These are phyloP conservation scores for Ditula angustiorana DNA, from an alignment of 2,888 invertebrate species.

Conservation along the genomic window DNA sequence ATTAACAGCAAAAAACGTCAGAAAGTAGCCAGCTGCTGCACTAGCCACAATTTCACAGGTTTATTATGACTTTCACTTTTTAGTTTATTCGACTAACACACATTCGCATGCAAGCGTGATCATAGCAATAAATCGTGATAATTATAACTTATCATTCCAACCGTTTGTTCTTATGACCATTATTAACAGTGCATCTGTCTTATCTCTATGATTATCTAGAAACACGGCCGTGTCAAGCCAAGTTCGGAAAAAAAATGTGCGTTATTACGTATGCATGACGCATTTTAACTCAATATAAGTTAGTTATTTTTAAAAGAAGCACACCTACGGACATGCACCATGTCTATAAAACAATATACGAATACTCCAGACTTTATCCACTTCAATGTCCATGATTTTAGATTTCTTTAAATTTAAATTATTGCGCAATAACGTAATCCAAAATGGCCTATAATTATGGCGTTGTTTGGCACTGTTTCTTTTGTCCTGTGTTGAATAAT, in stretches of 20 bases:
- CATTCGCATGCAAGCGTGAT: conserved; percentile 15
- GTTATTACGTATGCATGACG: neutral
- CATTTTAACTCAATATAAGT: too few species aligned
- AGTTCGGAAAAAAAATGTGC: neutral
- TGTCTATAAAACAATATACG: too few species aligned
- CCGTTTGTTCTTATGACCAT: neutral
- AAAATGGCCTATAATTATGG: too few species aligned
- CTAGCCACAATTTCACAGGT: conserved; percentile 3
- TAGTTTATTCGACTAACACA: conserved; percentile 33
- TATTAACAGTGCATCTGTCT: neutral
- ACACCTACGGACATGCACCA: too few species aligned
- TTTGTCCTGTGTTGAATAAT: too few species aligned
- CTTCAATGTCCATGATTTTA: too few species aligned
- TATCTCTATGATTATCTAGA: neutral
- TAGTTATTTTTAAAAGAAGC: too few species aligned
- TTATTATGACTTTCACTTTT: conserved; percentile 29
- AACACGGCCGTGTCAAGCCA: neutral
- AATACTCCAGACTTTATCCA: too few species aligned
- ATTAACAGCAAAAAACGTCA: conserved; percentile 4
- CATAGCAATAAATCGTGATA: neutral
- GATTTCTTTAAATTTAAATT: too few species aligned
- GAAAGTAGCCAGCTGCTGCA: conserved; percentile 13
- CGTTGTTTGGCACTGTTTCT: too few species aligned
- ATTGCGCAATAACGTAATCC: too few species aligned
- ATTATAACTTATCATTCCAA: neutral